Percentiles rank a stretch among this genome's conserved stretches.
Conservation (phyloP, 1,140 invertebrate genomes). For the Cardiocondyla obscurior region DNA sequence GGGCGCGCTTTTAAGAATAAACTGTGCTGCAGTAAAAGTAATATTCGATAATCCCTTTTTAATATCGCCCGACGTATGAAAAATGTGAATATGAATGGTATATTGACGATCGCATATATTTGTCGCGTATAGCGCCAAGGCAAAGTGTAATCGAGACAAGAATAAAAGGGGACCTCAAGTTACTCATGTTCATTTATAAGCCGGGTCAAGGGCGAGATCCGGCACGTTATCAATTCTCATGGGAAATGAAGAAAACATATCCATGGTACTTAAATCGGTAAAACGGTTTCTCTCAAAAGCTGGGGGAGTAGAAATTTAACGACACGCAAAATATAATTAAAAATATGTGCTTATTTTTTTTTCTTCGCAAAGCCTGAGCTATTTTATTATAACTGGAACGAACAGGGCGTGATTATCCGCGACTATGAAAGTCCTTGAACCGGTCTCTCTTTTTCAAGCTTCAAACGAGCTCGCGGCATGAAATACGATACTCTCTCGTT, state of each 20-base stretch:
- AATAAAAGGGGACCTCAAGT: constrained; percentile 20
- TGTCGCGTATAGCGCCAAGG: constrained; percentile 26
- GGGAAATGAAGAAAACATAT: neutral
- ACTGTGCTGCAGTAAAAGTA: neutral
- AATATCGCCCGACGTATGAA: neutral
- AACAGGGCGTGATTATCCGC: neutral
- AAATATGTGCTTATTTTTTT: constrained; percentile 13
- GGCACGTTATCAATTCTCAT: neutral
- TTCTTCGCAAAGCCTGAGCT: neutral
- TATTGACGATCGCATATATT: constrained; percentile 14
- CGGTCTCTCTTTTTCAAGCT: constrained; percentile 4
- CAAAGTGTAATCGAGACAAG: constrained; percentile 41
- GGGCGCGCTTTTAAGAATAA: neutral
- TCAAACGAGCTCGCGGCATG: neutral
- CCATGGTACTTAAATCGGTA: neutral
- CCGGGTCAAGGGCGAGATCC: constrained; percentile 24
- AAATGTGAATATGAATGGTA: neutral
- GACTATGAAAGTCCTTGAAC: constrained; percentile 4
- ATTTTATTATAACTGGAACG: neutral
- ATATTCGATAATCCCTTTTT: neutral
- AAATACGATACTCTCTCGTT: neutral
- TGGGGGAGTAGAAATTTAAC: neutral
- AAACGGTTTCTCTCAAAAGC: neutral
- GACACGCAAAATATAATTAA: neutral
- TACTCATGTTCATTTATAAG: constrained; percentile 57